Evolutionary conservation across 2,113 vertebrate genomes (phyloP).

Genomic region (Psittacara wagleri): DNA sequence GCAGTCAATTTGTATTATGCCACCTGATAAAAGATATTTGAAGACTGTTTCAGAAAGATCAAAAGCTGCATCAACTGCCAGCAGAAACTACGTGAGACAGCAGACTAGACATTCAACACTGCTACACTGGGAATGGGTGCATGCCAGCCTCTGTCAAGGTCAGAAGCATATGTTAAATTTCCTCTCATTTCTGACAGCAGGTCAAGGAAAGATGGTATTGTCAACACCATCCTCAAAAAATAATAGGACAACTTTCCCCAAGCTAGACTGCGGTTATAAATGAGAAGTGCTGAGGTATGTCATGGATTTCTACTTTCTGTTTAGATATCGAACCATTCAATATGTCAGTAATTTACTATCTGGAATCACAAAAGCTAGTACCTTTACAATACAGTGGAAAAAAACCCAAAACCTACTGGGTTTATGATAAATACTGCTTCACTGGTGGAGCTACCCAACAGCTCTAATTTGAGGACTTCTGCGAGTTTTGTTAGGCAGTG

Average conservation of each 20-base stretch:
- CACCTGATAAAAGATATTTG: not conserved
- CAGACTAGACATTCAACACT: not conserved
- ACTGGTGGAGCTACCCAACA: not conserved
- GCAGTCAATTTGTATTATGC: not conserved
- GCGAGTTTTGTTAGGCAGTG: not conserved
- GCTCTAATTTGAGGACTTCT: not conserved
- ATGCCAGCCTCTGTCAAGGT: not conserved
- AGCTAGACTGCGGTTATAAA: not conserved
- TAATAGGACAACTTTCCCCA: not conserved
- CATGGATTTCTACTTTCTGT: not conserved
- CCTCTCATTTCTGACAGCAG: not conserved
- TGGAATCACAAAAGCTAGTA: not conserved
- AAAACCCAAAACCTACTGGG: accelerated
- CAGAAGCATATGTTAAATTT: not conserved
- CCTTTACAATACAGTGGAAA: not conserved
- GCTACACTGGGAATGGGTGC: not conserved
- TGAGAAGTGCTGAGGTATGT: not conserved
- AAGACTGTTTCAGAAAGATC: not conserved
- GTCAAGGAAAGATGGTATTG: not conserved
- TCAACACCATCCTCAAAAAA: not conserved
- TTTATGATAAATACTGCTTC: not conserved
- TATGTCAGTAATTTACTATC: not conserved
- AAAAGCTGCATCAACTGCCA: not conserved
- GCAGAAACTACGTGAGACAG: accelerated
- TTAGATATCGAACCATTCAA: not conserved